Percentiles rank a stretch among this genome's conserved stretches.
Evolutionary conservation across 2,113 vertebrate genomes (phyloP).

Genomic region (Eptatretus burgeri): DNA sequence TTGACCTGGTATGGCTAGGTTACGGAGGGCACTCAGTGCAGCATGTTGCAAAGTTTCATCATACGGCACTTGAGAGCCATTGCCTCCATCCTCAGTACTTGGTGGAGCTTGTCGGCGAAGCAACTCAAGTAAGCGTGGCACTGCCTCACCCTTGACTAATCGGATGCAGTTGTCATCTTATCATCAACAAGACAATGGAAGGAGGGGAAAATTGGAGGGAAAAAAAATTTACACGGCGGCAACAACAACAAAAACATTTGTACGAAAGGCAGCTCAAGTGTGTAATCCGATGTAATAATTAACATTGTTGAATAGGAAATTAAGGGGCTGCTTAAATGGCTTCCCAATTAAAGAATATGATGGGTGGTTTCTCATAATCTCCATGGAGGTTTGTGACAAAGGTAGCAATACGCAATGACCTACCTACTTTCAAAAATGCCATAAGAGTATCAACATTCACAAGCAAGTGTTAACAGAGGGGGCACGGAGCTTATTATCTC

Average conservation of each 20-base stretch:
- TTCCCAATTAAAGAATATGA: not conserved
- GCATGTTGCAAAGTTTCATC: slow-evolving; percentile 88
- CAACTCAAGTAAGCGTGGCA: slow-evolving; percentile 66
- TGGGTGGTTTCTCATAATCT: too few relatives aligned
- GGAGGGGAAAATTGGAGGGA: not conserved
- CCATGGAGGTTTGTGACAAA: slow-evolving; percentile 1
- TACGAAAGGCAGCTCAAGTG: not conserved
- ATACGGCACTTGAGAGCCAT: slow-evolving; percentile 26
- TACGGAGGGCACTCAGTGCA: slow-evolving; percentile 66
- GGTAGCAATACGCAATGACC: too few relatives aligned
- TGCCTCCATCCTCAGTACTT: too few relatives aligned
- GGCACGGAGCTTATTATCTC: too few relatives aligned
- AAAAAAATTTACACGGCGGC: not conserved
- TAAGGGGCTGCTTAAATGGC: too few relatives aligned
- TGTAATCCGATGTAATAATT: not conserved
- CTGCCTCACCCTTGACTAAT: slow-evolving; percentile 85
- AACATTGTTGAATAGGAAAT: not conserved
- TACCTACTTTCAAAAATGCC: too few relatives aligned
- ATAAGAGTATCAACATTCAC: too few relatives aligned
- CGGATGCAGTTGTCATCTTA: slow-evolving; percentile 90
- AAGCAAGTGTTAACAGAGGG: too few relatives aligned
- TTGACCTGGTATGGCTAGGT: slow-evolving; percentile 81
- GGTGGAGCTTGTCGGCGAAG: slow-evolving; percentile 41
- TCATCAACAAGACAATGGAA: not conserved
- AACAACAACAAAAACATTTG: not conserved